A percentile compares a stretch with the other conserved stretches of the same genome.
These are phyloP conservation scores for Formica aserva DNA, from an alignment of 2,888 invertebrate genomes.

Conservation along the genomic window DNA sequence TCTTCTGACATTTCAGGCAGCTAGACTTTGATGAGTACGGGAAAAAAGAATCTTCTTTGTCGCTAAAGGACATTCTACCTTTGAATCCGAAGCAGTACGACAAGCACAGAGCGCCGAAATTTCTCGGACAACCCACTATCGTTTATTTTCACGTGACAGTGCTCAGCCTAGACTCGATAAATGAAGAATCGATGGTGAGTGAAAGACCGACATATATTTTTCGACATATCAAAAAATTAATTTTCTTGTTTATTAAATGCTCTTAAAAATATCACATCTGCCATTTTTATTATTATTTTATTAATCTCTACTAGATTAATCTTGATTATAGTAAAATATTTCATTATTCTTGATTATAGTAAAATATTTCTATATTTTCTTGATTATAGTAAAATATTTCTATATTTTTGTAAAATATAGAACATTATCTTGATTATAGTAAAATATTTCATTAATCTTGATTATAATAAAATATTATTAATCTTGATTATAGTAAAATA, in stretches of 20 bases:
- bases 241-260: background rate
- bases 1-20: conserved; percentile 81
- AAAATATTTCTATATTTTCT: background rate
- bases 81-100: conserved; percentile 94
- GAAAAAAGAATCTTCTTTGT: conserved; percentile 89
- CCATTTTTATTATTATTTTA: background rate
- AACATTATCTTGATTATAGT: background rate
- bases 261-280: background rate
- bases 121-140: conserved; percentile 93
- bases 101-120: conserved; percentile 95
- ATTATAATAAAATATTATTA: background rate
- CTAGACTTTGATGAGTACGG: conserved; percentile 84
- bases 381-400: background rate
- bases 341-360: background rate
- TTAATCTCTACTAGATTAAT: background rate
- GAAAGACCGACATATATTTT: background rate
- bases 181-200: conserved; percentile 96
- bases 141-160: conserved; percentile 97
- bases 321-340: background rate
- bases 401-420: too few species aligned
- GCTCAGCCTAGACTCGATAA: conserved; percentile 96
- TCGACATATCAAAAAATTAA: conserved; percentile 20
- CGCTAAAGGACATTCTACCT: conserved; percentile 94
- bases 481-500: too few species aligned
- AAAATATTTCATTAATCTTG: background rate